Evolutionary conservation across 2,113 vertebrate species (phyloP).

Genomic region (Megaceryle maxima): DNA sequence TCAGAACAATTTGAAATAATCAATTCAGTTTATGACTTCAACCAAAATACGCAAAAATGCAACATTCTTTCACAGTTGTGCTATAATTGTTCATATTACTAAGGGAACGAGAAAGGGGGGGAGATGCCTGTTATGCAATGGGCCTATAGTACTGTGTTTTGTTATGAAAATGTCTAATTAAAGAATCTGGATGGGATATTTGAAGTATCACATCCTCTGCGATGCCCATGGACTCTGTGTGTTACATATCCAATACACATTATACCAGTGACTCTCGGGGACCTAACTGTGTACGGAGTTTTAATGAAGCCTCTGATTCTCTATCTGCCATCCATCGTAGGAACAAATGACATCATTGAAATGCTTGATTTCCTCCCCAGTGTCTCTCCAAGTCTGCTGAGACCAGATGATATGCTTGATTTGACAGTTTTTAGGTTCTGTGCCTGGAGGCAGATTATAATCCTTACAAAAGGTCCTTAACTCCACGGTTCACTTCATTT

Average conservation of each 20-base stretch:
- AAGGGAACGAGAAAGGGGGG: not conserved
- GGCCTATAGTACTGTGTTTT: not conserved
- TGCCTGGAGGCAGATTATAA: not conserved
- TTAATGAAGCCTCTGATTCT: not conserved
- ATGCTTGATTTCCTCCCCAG: not conserved
- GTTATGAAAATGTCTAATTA: not conserved
- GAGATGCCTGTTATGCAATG: not conserved
- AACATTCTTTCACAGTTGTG: not conserved
- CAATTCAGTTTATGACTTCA: constrained; percentile 22
- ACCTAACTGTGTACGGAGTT: not conserved
- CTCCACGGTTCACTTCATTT: not conserved
- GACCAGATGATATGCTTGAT: not conserved
- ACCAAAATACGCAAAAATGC: not conserved
- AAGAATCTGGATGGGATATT: not conserved
- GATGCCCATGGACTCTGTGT: not conserved
- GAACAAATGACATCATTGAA: not conserved
- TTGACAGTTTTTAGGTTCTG: not conserved
- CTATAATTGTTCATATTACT: not conserved
- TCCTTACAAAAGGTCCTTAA: not conserved
- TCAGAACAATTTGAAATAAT: constrained; percentile 28
- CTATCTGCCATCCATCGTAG: rapidly evolving
- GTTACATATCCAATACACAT: not conserved
- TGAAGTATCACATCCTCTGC: not conserved
- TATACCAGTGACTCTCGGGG: not conserved
- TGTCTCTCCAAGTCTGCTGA: not conserved